These are phyloP conservation scores for Hanleya hanleyi DNA, from an alignment of 2,888 invertebrate genomes.

Conservation along the genomic window DNA sequence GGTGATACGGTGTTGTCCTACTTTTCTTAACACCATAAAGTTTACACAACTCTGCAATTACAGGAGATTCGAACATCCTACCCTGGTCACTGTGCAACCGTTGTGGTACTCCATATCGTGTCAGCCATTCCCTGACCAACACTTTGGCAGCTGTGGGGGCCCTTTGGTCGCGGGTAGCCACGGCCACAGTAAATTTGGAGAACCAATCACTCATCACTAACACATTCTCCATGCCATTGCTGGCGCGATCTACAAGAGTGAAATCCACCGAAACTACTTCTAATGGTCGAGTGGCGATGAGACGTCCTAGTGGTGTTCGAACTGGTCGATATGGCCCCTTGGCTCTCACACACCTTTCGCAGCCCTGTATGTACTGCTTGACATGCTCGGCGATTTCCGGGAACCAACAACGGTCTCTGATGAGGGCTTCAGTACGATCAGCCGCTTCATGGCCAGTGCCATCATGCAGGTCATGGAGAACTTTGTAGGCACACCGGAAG, in stretches of 20 bases:
- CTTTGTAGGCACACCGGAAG: neutral
- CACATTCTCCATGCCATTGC: neutral
- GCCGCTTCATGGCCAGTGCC: slow-evolving; percentile 1
- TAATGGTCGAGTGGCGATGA: neutral
- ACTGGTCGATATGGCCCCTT: neutral
- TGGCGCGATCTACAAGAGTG: neutral
- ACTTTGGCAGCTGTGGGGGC: slow-evolving; percentile 16
- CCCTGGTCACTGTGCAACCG: slow-evolving; percentile 28
- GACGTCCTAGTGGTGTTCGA: neutral
- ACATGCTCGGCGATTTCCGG: neutral
- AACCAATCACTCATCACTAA: neutral
- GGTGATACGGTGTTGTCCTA: slow-evolving; percentile 30
- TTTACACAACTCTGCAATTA: slow-evolving; percentile 19
- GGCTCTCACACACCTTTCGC: neutral
- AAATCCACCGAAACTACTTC: neutral
- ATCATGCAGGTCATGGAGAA: neutral
- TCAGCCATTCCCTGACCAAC: slow-evolving; percentile 26
- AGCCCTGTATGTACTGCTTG: neutral
- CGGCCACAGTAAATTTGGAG: slow-evolving; percentile 3
- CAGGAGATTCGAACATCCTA: slow-evolving; percentile 11
- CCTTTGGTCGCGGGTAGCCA: slow-evolving; percentile 18
- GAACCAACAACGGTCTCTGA: slow-evolving; percentile 4
- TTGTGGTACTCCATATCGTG: slow-evolving; percentile 21
- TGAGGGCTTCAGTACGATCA: neutral
- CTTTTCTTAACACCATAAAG: slow-evolving; percentile 20